Percentiles rank a stretch among this genome's conserved stretches.
phyloP scores from a whole-genome alignment of 2,888 invertebrate species.

The Pimpla rufipes region DNA sequence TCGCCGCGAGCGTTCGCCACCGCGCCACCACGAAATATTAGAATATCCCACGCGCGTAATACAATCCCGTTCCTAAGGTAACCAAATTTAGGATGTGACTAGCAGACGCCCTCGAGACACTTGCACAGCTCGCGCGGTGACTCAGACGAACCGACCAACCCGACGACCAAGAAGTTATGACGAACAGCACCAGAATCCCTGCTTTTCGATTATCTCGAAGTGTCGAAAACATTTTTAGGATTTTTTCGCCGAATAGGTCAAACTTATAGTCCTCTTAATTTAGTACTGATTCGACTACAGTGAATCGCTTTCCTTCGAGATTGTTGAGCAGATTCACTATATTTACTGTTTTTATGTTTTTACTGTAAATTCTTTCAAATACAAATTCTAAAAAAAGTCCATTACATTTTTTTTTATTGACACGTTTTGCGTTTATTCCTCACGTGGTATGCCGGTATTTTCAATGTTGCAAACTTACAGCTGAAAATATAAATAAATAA shows the following conservation, averaged over 20 bases:
- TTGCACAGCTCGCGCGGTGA: slow-evolving; percentile 69
- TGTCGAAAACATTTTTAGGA: neutral
- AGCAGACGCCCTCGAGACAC: slow-evolving; percentile 84
- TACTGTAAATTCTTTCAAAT: too few relatives aligned
- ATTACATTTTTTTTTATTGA: too few relatives aligned
- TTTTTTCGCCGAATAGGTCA: neutral
- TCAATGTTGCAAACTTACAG: too few relatives aligned
- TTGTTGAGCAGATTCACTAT: too few relatives aligned
- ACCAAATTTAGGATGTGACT: slow-evolving; percentile 84
- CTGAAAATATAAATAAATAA: too few relatives aligned
- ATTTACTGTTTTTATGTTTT: too few relatives aligned
- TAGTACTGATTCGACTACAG: too few relatives aligned
- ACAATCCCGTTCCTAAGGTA: slow-evolving; percentile 83
- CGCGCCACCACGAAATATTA: slow-evolving; percentile 69
- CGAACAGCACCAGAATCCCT: slow-evolving; percentile 15
- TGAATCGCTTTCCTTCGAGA: too few relatives aligned
- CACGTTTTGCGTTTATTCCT: too few relatives aligned
- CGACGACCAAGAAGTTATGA: slow-evolving; percentile 50
- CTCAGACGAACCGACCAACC: slow-evolving; percentile 60
- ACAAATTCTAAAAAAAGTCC: too few relatives aligned
- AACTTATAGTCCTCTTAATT: neutral
- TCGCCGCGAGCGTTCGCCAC: slow-evolving; percentile 20
- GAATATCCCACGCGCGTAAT: slow-evolving; percentile 84
- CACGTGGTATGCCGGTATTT: too few relatives aligned
- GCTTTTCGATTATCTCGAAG: neutral